Percentiles rank a stretch among this genome's conserved stretches.
phyloP scores from a whole-genome alignment of 2,113 vertebrate species.

The Cranoglanis bouderius region DNA sequence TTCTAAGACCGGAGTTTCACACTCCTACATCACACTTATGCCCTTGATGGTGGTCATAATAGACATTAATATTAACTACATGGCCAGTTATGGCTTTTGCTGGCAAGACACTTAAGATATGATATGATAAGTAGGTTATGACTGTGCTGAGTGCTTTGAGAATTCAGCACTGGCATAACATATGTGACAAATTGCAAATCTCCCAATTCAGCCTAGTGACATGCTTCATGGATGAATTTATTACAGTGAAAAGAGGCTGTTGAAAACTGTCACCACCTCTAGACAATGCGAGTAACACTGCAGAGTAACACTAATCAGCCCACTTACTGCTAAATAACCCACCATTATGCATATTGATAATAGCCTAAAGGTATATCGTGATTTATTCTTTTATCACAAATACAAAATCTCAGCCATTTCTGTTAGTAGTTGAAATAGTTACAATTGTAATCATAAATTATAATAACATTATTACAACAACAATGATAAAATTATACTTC shows the following conservation, averaged over 20 bases:
- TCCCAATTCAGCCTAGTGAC: not conserved
- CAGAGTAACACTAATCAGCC: not conserved
- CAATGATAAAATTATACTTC: not conserved
- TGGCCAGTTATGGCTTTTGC: not conserved
- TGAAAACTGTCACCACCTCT: not conserved
- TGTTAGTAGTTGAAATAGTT: not conserved
- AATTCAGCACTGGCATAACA: not conserved
- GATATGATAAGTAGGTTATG: not conserved
- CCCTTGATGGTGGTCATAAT: not conserved
- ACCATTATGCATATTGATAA: not conserved
- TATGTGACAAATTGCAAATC: not conserved
- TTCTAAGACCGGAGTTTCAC: not conserved
- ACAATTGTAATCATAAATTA: not conserved
- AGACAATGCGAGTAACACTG: too few relatives aligned
- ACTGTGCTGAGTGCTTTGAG: not conserved
- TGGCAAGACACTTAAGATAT: not conserved
- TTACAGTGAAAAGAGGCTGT: not conserved
- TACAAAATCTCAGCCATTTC: not conserved
- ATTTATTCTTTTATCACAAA: not conserved
- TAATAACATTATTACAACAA: not conserved
- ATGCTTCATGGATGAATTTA: not conserved
- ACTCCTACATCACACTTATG: not conserved
- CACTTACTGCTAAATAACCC: not conserved
- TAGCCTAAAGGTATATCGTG: not conserved
- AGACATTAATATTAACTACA: not conserved